Conservation (phyloP, 2,113 vertebrate species). For the Procapra przewalskii region DNA sequence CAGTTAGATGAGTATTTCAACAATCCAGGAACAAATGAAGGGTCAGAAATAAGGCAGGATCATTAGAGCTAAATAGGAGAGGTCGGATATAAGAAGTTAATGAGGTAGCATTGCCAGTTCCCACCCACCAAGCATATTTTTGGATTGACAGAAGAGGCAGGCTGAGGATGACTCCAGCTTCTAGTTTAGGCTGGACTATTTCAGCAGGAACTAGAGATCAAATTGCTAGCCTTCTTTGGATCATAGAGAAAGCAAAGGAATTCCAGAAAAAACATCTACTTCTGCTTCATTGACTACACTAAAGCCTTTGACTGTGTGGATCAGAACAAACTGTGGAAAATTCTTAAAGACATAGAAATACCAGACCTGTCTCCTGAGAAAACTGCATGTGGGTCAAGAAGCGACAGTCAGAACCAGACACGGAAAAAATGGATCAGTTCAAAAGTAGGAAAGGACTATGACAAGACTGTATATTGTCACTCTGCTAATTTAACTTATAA, state of each 20-base stretch:
- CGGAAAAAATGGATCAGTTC: background rate
- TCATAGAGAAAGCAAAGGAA: background rate
- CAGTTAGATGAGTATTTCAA: background rate
- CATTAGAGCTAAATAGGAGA: background rate
- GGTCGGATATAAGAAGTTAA: background rate
- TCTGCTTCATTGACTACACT: background rate
- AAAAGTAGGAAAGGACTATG: background rate
- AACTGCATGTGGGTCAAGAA: background rate
- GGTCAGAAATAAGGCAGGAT: background rate
- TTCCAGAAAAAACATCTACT: background rate
- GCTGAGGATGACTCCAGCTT: background rate
- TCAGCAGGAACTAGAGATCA: background rate
- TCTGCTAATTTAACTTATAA: background rate
- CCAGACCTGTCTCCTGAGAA: background rate
- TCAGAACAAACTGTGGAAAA: background rate
- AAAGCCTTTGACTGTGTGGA: background rate
- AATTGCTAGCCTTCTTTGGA: background rate
- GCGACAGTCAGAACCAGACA: background rate
- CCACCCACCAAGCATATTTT: background rate
- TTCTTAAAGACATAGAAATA: background rate
- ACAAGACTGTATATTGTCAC: background rate
- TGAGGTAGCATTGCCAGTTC: background rate
- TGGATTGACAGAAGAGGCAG: background rate
- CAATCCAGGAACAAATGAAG: background rate
- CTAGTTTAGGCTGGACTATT: background rate